Percentiles rank a stretch among this genome's conserved stretches.
Conservation (phyloP, 2,113 vertebrate genomes). For the Lasiurus borealis region DNA sequence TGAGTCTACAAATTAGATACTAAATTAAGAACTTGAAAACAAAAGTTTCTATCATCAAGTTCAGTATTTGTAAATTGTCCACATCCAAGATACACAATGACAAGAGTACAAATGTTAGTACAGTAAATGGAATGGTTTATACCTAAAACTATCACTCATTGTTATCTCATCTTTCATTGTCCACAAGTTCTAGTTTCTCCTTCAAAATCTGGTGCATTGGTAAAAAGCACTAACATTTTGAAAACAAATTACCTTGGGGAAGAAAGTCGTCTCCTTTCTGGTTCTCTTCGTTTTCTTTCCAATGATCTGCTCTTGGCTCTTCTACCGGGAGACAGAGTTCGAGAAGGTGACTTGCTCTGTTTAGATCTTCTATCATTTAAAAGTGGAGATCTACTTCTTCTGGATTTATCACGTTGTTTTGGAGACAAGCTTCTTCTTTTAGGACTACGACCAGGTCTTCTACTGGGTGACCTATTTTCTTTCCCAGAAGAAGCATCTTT, state of each 20-base stretch:
- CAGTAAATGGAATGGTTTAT: neutral
- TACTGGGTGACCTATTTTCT: constrained; percentile 96
- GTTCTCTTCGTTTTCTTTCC: constrained; percentile 93
- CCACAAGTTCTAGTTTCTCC: constrained; percentile 4
- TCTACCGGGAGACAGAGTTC: constrained; percentile 90
- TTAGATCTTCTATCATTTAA: constrained; percentile 89
- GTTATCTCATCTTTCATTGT: neutral
- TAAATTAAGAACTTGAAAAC: constrained; percentile 21
- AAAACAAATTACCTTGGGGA: constrained; percentile 90
- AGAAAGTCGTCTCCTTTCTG: constrained; percentile 92
- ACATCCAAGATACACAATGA: neutral
- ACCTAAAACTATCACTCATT: neutral
- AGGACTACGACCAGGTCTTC: constrained; percentile 89
- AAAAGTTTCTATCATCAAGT: neutral
- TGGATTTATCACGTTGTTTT: constrained; percentile 89
- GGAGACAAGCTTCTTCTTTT: constrained; percentile 94
- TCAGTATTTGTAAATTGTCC: neutral
- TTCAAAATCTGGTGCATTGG: neutral
- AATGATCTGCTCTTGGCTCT: constrained; percentile 94
- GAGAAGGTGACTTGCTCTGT: constrained; percentile 93
- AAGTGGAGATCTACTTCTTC: constrained; percentile 88
- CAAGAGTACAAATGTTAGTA: neutral
- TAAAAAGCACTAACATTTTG: neutral
- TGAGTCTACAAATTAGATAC: neutral
- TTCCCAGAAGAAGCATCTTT: constrained; percentile 98